Conservation (phyloP, 2,888 invertebrate species). For the Pammene aurita region DNA sequence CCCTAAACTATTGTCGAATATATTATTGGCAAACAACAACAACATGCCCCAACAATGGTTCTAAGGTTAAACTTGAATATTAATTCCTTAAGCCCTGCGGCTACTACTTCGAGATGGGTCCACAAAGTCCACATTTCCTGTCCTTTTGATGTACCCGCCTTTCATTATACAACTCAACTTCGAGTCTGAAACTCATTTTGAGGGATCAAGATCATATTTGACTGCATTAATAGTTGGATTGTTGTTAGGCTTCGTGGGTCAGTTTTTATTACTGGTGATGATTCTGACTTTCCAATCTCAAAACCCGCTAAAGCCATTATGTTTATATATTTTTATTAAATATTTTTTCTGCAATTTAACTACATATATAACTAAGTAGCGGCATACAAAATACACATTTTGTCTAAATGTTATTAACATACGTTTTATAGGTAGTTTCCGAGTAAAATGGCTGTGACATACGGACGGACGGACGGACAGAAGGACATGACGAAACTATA, state of each 20-base stretch:
- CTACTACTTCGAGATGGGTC: slow-evolving; percentile 12
- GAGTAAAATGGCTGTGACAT: too few relatives aligned
- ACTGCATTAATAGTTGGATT: slow-evolving; percentile 12
- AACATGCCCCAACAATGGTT: slow-evolving; percentile 7
- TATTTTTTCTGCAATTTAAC: too few relatives aligned
- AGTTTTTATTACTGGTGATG: background rate
- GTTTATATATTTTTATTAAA: too few relatives aligned
- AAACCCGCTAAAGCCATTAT: too few relatives aligned
- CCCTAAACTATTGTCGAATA: background rate
- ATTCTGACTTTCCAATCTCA: background rate
- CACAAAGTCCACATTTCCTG: slow-evolving; percentile 32
- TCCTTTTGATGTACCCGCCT: slow-evolving; percentile 32
- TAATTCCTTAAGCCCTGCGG: slow-evolving; percentile 25
- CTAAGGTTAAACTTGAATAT: slow-evolving; percentile 28
- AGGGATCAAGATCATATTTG: slow-evolving; percentile 29
- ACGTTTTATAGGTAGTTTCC: too few relatives aligned
- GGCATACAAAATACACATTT: too few relatives aligned
- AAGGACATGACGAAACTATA: too few relatives aligned
- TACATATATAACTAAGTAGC: too few relatives aligned
- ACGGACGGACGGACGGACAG: too few relatives aligned
- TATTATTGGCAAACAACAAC: background rate
- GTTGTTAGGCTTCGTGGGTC: background rate
- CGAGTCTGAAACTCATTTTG: slow-evolving; percentile 28
- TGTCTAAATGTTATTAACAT: too few relatives aligned
- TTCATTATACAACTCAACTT: slow-evolving; percentile 35